These are phyloP conservation scores for Arenicola marina DNA, from an alignment of 2,888 invertebrate genomes.

Conservation along the genomic window DNA sequence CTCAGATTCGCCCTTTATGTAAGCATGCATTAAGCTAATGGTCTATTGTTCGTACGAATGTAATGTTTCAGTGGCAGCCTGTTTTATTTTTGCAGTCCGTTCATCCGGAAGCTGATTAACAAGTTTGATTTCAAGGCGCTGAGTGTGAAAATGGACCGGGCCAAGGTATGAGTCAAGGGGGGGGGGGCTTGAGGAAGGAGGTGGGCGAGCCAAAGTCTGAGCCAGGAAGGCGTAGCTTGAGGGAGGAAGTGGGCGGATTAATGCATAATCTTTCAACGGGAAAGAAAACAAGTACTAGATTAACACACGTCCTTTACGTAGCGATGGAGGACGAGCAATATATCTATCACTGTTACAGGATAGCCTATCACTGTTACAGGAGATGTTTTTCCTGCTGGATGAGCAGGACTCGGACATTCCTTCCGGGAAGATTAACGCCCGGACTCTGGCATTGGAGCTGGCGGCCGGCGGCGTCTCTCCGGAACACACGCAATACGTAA, in stretches of 20 bases:
- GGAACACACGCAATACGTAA: constrained; percentile 52
- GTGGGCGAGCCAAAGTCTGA: no score
- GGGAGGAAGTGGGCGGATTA: no score
- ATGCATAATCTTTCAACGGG: no score
- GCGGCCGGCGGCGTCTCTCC: constrained; percentile 56
- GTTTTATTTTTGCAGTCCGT: constrained; percentile 46
- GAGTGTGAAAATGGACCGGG: constrained; percentile 56
- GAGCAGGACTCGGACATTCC: constrained; percentile 41
- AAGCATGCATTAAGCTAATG: no score
- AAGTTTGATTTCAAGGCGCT: constrained; percentile 58
- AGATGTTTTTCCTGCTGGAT: constrained; percentile 51
- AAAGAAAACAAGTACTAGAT: no score
- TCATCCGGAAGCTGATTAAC: constrained; percentile 56
- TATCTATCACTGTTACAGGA: no score
- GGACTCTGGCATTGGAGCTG: constrained; percentile 51
- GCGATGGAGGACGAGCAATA: no score
- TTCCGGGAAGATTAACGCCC: constrained; percentile 44
- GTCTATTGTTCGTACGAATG: not conserved
- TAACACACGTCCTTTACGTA: no score
- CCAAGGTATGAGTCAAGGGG: constrained; percentile 54
- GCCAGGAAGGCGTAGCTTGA: no score
- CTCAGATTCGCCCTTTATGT: no score
- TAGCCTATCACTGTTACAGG: no score
- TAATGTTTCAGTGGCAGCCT: not conserved
- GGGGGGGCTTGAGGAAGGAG: no score